Evolutionary conservation across 2,888 invertebrate genomes (phyloP).

Genomic region (Bimastos eiseni): DNA sequence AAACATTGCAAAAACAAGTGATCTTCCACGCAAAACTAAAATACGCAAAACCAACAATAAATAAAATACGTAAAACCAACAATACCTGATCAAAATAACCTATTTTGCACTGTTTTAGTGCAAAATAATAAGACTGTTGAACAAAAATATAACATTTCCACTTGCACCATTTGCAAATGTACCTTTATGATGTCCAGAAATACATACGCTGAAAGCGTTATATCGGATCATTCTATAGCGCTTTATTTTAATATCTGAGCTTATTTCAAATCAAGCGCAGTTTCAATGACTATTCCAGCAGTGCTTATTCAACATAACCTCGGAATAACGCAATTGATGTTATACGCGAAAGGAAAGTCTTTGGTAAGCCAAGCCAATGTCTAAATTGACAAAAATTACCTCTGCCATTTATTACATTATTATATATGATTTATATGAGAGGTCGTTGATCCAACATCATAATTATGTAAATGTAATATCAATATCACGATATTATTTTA

Average conservation of each 20-base stretch:
- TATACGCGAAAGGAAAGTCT: background rate
- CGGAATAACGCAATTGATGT: background rate
- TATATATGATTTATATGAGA: no score
- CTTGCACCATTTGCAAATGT: slow-evolving; percentile 1
- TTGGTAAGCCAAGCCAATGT: no score
- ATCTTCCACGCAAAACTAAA: background rate
- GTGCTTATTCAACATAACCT: background rate
- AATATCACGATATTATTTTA: no score
- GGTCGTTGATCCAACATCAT: no score
- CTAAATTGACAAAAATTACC: no score
- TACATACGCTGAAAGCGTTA: background rate
- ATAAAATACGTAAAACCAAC: no score
- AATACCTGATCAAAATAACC: background rate
- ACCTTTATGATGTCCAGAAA: no score
- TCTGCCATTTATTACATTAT: no score
- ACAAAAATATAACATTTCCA: background rate
- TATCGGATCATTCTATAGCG: background rate
- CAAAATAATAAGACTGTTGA: background rate
- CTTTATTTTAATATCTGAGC: background rate
- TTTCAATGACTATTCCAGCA: background rate
- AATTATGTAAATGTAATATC: no score
- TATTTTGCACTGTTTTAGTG: background rate
- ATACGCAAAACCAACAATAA: background rate
- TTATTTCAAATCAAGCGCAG: background rate
- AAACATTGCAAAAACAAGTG: background rate